These are phyloP conservation scores for Andrena haemorrhoa DNA, from an alignment of 2,888 invertebrate genomes.

Conservation along the genomic window DNA sequence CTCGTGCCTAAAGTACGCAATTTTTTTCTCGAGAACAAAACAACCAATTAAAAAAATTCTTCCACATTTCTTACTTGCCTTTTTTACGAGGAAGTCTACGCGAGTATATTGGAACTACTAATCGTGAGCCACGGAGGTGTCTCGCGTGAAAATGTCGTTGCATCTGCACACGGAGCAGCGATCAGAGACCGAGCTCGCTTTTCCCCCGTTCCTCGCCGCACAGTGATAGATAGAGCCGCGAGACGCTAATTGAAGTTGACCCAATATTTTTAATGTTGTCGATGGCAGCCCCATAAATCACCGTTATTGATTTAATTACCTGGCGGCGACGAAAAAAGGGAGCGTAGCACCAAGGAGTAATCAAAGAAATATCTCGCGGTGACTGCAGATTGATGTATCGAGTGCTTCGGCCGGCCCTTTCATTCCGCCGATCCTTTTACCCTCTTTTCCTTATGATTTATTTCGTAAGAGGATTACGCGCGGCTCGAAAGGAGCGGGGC, in stretches of 20 bases:
- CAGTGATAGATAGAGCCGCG: conserved; percentile 52
- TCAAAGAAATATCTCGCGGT: conserved; percentile 47
- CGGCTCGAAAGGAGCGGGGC: conserved; percentile 3
- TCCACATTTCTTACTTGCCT: too few relatives aligned
- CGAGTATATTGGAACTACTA: too few relatives aligned
- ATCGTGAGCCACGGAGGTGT: not conserved
- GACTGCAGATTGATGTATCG: conserved; percentile 52
- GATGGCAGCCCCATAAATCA: conserved; percentile 61
- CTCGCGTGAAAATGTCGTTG: not conserved
- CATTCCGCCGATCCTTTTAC: conserved; percentile 40
- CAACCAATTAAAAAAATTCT: too few relatives aligned
- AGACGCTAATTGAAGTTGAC: conserved; percentile 59
- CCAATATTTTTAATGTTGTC: conserved; percentile 47
- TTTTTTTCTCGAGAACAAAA: too few relatives aligned
- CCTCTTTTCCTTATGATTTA: conserved; percentile 48
- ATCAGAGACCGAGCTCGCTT: conserved; percentile 30
- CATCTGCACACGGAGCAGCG: not conserved
- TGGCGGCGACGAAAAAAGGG: conserved; percentile 10
- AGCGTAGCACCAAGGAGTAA: conserved; percentile 31
- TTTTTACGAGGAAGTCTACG: too few relatives aligned
- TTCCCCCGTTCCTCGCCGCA: conserved; percentile 6
- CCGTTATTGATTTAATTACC: conserved; percentile 66
- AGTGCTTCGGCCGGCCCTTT: conserved; percentile 33
- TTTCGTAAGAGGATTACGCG: conserved; percentile 52
- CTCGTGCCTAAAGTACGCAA: too few relatives aligned